These are phyloP conservation scores for Drosophila ohnishii DNA, from an alignment of 1,140 invertebrate genomes.

Conservation along the genomic window DNA sequence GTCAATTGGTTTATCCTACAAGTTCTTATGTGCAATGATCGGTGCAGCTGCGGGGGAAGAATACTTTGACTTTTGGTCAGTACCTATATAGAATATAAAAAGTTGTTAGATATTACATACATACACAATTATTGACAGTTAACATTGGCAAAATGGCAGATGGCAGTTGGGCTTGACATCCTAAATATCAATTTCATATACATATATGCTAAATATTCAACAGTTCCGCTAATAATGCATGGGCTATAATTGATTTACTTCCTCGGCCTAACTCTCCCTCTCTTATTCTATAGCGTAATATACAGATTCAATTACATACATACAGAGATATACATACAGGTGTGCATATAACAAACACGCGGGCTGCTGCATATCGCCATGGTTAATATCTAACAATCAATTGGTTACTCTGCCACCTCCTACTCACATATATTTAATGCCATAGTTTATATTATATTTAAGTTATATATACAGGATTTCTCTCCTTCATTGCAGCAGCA, in stretches of 20 bases:
- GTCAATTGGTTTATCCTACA: conserved; percentile 28
- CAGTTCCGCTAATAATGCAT: conserved; percentile 40
- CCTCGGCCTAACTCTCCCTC: conserved; percentile 10
- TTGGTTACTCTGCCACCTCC: conserved; percentile 18
- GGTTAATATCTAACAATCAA: conserved; percentile 34
- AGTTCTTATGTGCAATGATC: conserved; percentile 18
- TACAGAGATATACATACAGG: conserved; percentile 55
- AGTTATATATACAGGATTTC: conserved; percentile 26
- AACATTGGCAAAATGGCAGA: conserved; percentile 72
- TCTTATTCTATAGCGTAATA: conserved; percentile 22
- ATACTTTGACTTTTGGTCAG: conserved; percentile 29
- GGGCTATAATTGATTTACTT: conserved; percentile 42
- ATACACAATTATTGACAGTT: conserved; percentile 65
- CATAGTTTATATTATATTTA: conserved; percentile 15
- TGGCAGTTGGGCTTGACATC: conserved; percentile 50
- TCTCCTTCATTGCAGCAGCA: conserved; percentile 17
- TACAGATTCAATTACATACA: conserved; percentile 67
- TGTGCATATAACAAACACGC: conserved; percentile 56
- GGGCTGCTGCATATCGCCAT: conserved; percentile 11
- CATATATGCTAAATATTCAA: conserved; percentile 35
- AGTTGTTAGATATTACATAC: conserved; percentile 49
- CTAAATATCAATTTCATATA: conserved; percentile 35
- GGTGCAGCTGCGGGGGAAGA: conserved; percentile 39
- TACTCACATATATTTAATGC: conserved; percentile 25
- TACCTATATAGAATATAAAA: conserved; percentile 18